Percentiles rank a stretch among this genome's conserved stretches.
Conservation (phyloP, 2,888 invertebrate genomes). For the Ypsolopha sequella region DNA sequence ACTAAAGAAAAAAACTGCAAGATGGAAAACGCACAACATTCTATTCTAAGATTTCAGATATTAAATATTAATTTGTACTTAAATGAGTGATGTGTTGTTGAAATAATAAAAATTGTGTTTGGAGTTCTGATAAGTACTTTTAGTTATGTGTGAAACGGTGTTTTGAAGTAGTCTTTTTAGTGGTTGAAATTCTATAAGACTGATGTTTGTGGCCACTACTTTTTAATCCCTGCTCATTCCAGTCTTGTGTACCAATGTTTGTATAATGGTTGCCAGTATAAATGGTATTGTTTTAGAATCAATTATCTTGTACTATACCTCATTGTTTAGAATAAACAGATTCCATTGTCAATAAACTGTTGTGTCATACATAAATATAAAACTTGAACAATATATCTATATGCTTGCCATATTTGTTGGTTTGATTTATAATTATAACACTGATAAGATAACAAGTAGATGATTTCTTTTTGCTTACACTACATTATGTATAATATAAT, state of each 20-base stretch:
- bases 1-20: background rate
- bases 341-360: background rate
- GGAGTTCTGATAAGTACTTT: background rate
- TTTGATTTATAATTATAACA: constrained; percentile 15
- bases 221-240: too few species aligned
- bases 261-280: background rate
- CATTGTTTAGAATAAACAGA: background rate
- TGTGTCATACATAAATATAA: background rate
- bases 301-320: too few species aligned
- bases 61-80: background rate
- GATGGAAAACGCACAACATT: background rate
- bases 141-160: background rate
- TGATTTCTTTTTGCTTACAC: background rate
- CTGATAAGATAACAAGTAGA: background rate
- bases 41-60: background rate
- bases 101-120: background rate
- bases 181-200: constrained; percentile 28
- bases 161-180: background rate
- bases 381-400: constrained; percentile 2
- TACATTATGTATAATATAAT: constrained; percentile 1
- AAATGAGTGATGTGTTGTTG: constrained; percentile 1
- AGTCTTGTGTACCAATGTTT: background rate
- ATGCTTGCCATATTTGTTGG: constrained; percentile 30
- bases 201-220: constrained; percentile 14
- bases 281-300: too few species aligned